Percentiles rank a stretch among this genome's conserved stretches.
phyloP scores from a whole-genome alignment of 2,797 vertebrate genomes.

The Clarias fuscus region DNA sequence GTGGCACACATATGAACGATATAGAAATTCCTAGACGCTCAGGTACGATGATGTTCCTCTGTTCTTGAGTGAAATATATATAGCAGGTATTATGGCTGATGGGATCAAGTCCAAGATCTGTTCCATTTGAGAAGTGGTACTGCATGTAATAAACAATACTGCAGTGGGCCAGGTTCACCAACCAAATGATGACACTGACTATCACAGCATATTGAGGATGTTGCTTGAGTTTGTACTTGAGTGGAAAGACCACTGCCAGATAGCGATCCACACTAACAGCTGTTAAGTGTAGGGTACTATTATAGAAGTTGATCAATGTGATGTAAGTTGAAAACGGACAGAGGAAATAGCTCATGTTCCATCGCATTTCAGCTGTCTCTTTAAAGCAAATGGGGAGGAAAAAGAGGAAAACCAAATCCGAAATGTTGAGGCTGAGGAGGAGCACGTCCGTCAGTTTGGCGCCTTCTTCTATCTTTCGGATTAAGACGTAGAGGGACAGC shows the following conservation, averaged over 20 bases:
- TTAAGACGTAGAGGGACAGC: slow-evolving; percentile 38
- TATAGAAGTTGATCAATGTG: slow-evolving; percentile 65
- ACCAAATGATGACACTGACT: slow-evolving; percentile 45
- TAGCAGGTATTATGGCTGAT: slow-evolving; percentile 57
- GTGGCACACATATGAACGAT: slow-evolving; percentile 64
- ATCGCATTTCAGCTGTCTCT: slow-evolving; percentile 45
- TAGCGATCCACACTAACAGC: slow-evolving; percentile 63
- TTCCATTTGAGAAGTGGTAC: neutral
- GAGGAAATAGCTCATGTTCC: slow-evolving; percentile 56
- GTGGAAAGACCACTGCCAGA: slow-evolving; percentile 53
- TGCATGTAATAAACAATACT: slow-evolving; percentile 48
- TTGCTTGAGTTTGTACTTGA: slow-evolving; percentile 54
- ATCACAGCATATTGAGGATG: slow-evolving; percentile 49
- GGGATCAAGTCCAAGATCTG: neutral
- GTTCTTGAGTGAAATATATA: slow-evolving; percentile 58
- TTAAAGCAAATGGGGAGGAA: slow-evolving; percentile 61
- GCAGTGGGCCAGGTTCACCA: slow-evolving; percentile 58
- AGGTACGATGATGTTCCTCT: slow-evolving; percentile 47
- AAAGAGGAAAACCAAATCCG: slow-evolving; percentile 58
- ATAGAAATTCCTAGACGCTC: slow-evolving; percentile 66
- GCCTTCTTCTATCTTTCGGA: slow-evolving; percentile 54
- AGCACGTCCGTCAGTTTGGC: slow-evolving; percentile 50
- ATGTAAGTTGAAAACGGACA: slow-evolving; percentile 59
- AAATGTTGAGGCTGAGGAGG: slow-evolving; percentile 54
- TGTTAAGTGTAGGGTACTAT: slow-evolving; percentile 63